Percentiles rank a stretch among this genome's conserved stretches.
Evolutionary conservation across 2,888 invertebrate genomes (phyloP).

Genomic region (Tinea trinotella): DNA sequence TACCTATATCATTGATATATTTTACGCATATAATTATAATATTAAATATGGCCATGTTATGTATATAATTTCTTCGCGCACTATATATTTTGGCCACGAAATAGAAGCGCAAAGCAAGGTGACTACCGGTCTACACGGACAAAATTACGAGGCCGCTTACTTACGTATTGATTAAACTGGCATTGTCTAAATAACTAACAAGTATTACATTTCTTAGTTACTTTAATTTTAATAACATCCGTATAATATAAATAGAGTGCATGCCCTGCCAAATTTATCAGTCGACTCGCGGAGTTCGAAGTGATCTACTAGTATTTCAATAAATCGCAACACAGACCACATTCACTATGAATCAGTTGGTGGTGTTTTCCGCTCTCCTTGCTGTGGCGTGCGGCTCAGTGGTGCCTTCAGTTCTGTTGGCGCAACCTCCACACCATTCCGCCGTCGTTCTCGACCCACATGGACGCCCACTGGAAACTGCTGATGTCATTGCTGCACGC

Average conservation of each 20-base stretch:
- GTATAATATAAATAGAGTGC: constrained; percentile 55
- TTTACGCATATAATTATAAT: neutral
- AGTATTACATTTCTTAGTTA: constrained; percentile 35
- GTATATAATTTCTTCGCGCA: constrained; percentile 15
- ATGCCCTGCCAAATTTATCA: constrained; percentile 38
- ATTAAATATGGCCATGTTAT: neutral
- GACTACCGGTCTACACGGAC: constrained; percentile 42
- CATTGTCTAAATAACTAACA: constrained; percentile 54
- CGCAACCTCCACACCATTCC: constrained; percentile 58
- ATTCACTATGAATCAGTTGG: constrained; percentile 62
- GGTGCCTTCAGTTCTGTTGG: constrained; percentile 37
- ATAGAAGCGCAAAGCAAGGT: constrained; percentile 28
- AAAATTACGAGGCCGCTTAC: constrained; percentile 47
- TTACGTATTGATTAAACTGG: constrained; percentile 52
- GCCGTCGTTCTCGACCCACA: constrained; percentile 60
- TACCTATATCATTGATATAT: too few species aligned
- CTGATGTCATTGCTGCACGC: constrained; percentile 61
- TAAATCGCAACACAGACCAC: constrained; percentile 32
- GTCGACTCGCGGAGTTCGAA: constrained; percentile 47
- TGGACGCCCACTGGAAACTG: constrained; percentile 64
- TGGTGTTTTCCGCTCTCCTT: constrained; percentile 75
- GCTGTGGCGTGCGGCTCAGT: constrained; percentile 71
- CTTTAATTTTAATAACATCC: constrained; percentile 28
- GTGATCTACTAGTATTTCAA: constrained; percentile 39
- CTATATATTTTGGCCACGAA: constrained; percentile 41